Evolutionary conservation across 2,888 invertebrate species (phyloP).

Genomic region (Phengaris arion): DNA sequence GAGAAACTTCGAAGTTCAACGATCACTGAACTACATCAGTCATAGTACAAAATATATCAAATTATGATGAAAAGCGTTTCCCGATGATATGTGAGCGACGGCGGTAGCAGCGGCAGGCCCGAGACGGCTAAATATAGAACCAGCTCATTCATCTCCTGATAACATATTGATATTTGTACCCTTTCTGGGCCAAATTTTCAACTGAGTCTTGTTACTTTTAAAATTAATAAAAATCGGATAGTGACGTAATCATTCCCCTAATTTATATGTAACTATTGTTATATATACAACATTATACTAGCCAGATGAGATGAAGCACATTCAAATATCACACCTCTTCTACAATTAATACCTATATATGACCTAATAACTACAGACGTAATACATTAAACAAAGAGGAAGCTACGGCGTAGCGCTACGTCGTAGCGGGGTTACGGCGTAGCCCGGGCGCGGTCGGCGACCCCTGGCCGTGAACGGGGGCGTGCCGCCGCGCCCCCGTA

Average conservation of each 20-base stretch:
- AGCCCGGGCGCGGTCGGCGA: constrained; percentile 77
- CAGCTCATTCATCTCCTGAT: background rate
- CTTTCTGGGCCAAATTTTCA: background rate
- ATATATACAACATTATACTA: background rate
- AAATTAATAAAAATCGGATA: background rate
- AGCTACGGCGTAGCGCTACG: constrained; percentile 66
- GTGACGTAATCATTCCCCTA: background rate
- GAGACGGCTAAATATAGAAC: constrained; percentile 6
- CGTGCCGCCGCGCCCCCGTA: constrained; percentile 52
- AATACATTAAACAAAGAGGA: constrained; percentile 63
- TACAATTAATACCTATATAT: constrained; percentile 38
- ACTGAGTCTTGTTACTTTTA: background rate
- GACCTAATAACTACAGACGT: constrained; percentile 61
- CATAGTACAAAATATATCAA: background rate
- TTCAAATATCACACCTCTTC: background rate
- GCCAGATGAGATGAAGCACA: background rate
- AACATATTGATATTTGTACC: background rate
- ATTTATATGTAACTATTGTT: no score
- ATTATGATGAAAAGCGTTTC: constrained; percentile 11
- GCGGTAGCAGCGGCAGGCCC: no score
- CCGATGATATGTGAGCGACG: background rate
- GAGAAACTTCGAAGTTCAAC: background rate
- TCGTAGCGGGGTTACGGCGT: constrained; percentile 72
- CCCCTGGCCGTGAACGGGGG: constrained; percentile 80
- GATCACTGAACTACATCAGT: background rate